These are phyloP conservation scores for Anser cygnoides DNA, from an alignment of 2,113 vertebrate species.

Conservation along the genomic window DNA sequence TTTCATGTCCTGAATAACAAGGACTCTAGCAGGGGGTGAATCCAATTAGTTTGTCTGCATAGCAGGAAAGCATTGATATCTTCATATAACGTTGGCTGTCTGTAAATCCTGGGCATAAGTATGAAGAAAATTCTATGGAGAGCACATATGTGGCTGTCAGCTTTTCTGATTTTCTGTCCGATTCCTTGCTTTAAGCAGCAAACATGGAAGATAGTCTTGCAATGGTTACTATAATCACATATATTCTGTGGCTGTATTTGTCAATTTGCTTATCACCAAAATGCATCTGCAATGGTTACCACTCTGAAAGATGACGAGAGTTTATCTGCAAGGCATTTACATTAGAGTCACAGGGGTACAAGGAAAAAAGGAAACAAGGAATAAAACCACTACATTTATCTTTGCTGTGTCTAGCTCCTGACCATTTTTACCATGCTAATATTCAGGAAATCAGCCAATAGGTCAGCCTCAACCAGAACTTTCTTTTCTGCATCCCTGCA, in stretches of 20 bases:
- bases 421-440: neutral
- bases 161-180: neutral
- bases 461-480: neutral
- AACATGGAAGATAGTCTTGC: neutral
- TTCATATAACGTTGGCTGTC: neutral
- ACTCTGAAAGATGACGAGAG: neutral
- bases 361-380: neutral
- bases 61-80: neutral
- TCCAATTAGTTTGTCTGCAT: neutral
- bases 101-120: neutral
- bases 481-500: neutral
- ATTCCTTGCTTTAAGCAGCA: neutral
- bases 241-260: neutral
- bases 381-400: rapidly evolving
- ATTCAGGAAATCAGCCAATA: neutral
- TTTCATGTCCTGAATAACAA: neutral
- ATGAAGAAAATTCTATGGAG: neutral
- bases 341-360: neutral
- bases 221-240: neutral
- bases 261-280: neutral
- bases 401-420: neutral
- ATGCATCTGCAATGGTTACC: neutral
- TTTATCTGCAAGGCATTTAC: neutral
- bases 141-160: neutral
- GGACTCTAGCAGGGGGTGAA: neutral